Evolutionary conservation across 2,797 vertebrate genomes (phyloP).

Genomic region (Hippoglossus hippoglossus): DNA sequence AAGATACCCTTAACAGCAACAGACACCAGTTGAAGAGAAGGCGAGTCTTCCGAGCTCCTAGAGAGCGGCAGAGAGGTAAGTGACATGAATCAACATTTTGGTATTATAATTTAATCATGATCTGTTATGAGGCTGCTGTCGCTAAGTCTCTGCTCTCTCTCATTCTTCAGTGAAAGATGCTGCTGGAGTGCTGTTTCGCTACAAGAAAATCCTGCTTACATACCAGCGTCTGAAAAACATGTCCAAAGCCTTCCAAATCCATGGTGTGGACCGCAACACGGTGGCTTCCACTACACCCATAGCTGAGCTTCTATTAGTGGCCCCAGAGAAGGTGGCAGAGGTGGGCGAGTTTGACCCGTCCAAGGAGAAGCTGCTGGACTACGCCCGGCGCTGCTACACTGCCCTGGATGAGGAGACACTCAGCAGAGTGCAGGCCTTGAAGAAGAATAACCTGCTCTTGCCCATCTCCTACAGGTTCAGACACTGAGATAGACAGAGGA

Average conservation of each 20-base stretch:
- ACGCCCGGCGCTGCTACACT: constrained; percentile 92
- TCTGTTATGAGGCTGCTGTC: background rate
- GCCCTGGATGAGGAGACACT: constrained; percentile 91
- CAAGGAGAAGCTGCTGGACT: constrained; percentile 93
- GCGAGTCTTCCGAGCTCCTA: constrained; percentile 83
- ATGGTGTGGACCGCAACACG: constrained; percentile 92
- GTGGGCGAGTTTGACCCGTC: constrained; percentile 93
- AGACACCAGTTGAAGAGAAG: constrained; percentile 81
- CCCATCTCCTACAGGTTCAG: constrained; percentile 95
- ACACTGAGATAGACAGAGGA: constrained; percentile 75
- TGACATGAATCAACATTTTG: constrained; percentile 1
- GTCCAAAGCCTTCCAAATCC: constrained; percentile 93
- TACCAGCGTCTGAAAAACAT: constrained; percentile 94
- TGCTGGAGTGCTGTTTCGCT: constrained; percentile 92
- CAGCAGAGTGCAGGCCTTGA: constrained; percentile 91
- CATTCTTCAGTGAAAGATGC: constrained; percentile 88
- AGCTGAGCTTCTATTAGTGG: constrained; percentile 92
- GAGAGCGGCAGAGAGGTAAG: constrained; percentile 90
- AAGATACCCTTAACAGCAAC: constrained; percentile 75
- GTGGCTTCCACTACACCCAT: constrained; percentile 94
- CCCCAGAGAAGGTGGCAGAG: constrained; percentile 91
- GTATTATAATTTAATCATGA: background rate
- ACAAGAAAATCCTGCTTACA: constrained; percentile 94
- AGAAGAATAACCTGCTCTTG: constrained; percentile 93
- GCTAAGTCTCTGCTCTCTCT: constrained; percentile 4